These are phyloP conservation scores for Pollenia griseotomentosa DNA, from an alignment of 2,888 invertebrate species.

Conservation along the genomic window DNA sequence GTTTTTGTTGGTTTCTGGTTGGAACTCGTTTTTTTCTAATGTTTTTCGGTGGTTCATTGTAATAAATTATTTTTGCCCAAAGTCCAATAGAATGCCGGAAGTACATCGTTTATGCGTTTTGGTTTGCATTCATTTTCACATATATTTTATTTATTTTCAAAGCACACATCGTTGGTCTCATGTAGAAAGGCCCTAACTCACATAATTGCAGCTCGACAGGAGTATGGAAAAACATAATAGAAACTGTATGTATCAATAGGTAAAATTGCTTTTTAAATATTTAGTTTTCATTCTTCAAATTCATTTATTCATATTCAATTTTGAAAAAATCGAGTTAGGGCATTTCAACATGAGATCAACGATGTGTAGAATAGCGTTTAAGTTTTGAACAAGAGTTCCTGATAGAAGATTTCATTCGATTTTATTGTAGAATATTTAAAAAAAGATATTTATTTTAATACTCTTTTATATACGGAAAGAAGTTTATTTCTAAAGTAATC, in stretches of 20 bases:
- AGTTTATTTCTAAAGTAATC: too few relatives aligned
- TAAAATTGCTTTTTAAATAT: too few relatives aligned
- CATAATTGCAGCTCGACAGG: too few relatives aligned
- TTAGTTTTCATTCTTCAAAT: too few relatives aligned
- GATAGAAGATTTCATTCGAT: background rate
- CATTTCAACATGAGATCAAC: slow-evolving; percentile 27
- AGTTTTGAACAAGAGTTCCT: background rate
- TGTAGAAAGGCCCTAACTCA: too few relatives aligned
- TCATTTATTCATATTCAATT: too few relatives aligned
- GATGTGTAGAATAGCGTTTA: slow-evolving; percentile 35
- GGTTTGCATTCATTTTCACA: slow-evolving; percentile 65
- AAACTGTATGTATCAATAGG: too few relatives aligned
- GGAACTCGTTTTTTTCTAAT: slow-evolving; percentile 30
- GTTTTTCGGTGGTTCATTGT: slow-evolving; percentile 65
- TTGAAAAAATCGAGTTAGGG: background rate
- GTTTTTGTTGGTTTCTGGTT: slow-evolving; percentile 46
- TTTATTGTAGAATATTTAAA: background rate
- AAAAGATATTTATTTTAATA: background rate
- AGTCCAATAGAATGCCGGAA: slow-evolving; percentile 72
- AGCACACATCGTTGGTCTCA: too few relatives aligned
- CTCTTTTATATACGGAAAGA: too few relatives aligned
- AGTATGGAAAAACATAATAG: too few relatives aligned
- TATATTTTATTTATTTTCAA: slow-evolving; percentile 41
- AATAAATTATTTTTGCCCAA: slow-evolving; percentile 72
- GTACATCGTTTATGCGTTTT: slow-evolving; percentile 68